phyloP scores from a whole-genome alignment of 2,113 vertebrate genomes.

The Nicator chloris region DNA sequence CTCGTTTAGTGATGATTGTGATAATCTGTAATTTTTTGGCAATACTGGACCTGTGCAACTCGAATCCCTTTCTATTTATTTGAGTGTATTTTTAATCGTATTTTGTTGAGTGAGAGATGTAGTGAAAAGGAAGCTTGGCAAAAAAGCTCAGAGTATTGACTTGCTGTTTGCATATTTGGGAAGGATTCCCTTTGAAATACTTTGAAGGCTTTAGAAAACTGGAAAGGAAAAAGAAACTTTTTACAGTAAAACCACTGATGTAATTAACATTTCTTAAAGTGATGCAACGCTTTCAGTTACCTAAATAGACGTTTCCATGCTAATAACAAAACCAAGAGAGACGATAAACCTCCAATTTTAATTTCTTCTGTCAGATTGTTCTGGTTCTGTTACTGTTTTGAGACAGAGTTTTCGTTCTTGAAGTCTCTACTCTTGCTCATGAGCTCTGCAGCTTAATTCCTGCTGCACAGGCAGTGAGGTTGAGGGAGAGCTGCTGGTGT shows the following conservation, averaged over 20 bases:
- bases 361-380: not conserved
- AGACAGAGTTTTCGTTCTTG: not conserved
- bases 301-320: not conserved
- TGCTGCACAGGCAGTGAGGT: not conserved
- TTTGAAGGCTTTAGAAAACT: conserved; percentile 41
- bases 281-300: not conserved
- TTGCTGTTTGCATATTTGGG: conserved; percentile 44
- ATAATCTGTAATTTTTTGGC: not conserved
- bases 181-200: conserved; percentile 51
- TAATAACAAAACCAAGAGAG: not conserved
- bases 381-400: not conserved
- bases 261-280: conserved; percentile 35
- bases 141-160: not conserved
- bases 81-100: not conserved
- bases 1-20: not conserved
- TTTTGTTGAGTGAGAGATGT: not conserved
- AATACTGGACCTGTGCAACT: not conserved
- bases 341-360: not conserved
- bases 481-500: not conserved
- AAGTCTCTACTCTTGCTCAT: not conserved
- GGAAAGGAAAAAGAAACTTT: conserved; percentile 37
- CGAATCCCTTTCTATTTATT: not conserved
- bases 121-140: not conserved
- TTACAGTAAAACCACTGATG: conserved; percentile 16
- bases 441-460: not conserved